Base-by-base conservation (phyloP, 2,888 invertebrate genomes). In the Hemicrepidius hirtus region DNA sequence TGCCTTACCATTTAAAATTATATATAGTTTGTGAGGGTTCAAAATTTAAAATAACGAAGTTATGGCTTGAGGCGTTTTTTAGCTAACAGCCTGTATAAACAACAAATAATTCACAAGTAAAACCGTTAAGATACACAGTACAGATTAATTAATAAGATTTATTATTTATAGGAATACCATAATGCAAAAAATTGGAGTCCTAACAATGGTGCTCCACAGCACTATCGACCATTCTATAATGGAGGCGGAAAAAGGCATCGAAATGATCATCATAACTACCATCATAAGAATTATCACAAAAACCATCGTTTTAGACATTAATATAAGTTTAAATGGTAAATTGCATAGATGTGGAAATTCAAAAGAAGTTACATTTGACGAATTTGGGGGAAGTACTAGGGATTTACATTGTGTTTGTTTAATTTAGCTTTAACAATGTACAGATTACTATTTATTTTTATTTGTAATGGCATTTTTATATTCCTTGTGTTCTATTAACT, bases 171-270 rank as follows among this genome's bases (percentile, higher is more conserved):
- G 86, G 86, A 87, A 69, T 86, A 85, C 75, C 89, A 89, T 73
- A 88, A 88, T 76, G 82, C 85, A 44, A 88, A 88, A 80, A 87
- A 86, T 70, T 87, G 88, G 87, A 84, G 82, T 76, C 85, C 82
- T 41, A 80, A 79, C 62, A 82, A 81, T 67, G 80, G 80, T 57
- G 40, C 73, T 20, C 77, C 78, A 16, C 79, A 79, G 20, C 79
- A 81, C 73, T 81, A 84, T 75, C 83, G 84, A 68, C 79, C 80
- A 32, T 85, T 84, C 78, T 84, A 83, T 76, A 82, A 81, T 72
- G 78, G 79, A 10, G 79, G n/a, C n/a, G n/a, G 77, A 24, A 80
- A 80, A 75, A 78, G 83, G 55, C 84, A 85, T 78, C 80, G 85
- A 73, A 80, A 79, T 68, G 72, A 74, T 40, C 69, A 62, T 32